Conservation (phyloP, 2,888 invertebrate genomes). For the Cheilosia grossa region DNA sequence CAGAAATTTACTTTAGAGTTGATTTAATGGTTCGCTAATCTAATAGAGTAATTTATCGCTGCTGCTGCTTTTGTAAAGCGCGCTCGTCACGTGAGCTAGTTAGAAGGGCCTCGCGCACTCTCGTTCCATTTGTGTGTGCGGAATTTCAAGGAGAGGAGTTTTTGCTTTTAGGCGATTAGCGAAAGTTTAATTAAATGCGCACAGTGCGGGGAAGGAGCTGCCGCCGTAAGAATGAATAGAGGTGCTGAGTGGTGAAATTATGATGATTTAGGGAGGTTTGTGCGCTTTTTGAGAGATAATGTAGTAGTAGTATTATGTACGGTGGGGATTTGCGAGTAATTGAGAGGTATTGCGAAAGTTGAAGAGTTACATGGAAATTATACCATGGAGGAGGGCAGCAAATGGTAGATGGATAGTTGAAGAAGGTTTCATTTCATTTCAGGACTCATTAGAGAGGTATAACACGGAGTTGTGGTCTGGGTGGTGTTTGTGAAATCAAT, state of each 20-base stretch:
- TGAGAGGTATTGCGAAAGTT: too few relatives aligned
- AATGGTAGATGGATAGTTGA: too few relatives aligned
- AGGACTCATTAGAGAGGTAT: too few relatives aligned
- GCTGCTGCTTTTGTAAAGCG: slow-evolving; percentile 29
- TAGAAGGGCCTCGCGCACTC: slow-evolving; percentile 1
- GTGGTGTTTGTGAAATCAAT: too few relatives aligned
- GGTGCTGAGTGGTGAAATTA: slow-evolving; percentile 72
- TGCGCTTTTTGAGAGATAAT: neutral
- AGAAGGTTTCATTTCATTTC: too few relatives aligned
- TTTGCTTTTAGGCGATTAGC: slow-evolving; percentile 73
- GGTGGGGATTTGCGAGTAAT: too few relatives aligned
- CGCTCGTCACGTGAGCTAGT: slow-evolving; percentile 23
- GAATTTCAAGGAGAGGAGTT: slow-evolving; percentile 38
- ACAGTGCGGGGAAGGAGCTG: slow-evolving; percentile 24
- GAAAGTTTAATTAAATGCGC: slow-evolving; percentile 74
- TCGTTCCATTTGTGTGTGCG: slow-evolving; percentile 30
- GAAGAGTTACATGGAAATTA: too few relatives aligned
- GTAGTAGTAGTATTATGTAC: too few relatives aligned
- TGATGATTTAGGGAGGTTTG: slow-evolving; percentile 60
- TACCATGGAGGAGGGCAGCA: too few relatives aligned
- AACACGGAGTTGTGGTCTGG: too few relatives aligned
- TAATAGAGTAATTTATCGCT: slow-evolving; percentile 74
- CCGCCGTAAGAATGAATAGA: slow-evolving; percentile 54
- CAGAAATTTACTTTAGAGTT: slow-evolving; percentile 74
- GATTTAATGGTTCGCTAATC: slow-evolving; percentile 75